A percentile compares a stretch with the other conserved stretches of the same genome.
Evolutionary conservation across 2,888 invertebrate genomes (phyloP).

Genomic region (Helicoverpa assulta): DNA sequence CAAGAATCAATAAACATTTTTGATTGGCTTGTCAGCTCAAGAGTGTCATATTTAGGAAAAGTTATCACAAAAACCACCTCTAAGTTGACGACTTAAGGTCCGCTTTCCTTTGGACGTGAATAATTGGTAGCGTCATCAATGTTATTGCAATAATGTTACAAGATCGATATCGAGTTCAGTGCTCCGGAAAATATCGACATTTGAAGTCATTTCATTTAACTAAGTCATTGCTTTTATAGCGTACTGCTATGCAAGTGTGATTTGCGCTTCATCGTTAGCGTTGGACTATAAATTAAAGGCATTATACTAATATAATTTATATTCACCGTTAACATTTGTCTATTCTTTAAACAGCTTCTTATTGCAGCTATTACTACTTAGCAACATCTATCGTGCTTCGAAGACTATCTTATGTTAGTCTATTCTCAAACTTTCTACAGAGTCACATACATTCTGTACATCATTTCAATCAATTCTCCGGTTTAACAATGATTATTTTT

Average conservation of each 20-base stretch:
- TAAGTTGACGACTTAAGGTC: constrained; percentile 3
- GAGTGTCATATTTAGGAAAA: background rate
- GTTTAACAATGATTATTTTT: too few species aligned
- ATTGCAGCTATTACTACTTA: too few species aligned
- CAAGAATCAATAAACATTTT: constrained; percentile 44
- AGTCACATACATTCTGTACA: too few species aligned
- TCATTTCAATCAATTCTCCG: too few species aligned
- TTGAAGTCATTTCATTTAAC: constrained; percentile 5
- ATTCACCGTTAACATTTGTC: too few species aligned
- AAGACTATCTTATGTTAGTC: too few species aligned
- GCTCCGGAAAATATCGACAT: constrained; percentile 35
- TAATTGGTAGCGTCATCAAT: constrained; percentile 29
- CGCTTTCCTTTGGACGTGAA: background rate
- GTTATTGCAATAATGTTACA: constrained; percentile 30
- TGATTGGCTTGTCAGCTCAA: constrained; percentile 34
- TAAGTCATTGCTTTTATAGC: constrained; percentile 13
- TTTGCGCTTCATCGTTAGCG: background rate
- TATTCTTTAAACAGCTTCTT: too few species aligned
- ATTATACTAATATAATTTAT: background rate
- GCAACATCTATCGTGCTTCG: too few species aligned
- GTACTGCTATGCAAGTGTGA: background rate
- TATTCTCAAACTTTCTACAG: too few species aligned
- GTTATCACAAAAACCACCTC: constrained; percentile 11
- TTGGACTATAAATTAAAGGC: background rate
- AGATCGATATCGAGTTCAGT: constrained; percentile 37